A percentile compares a stretch with the other conserved stretches of the same genome.
Conservation (phyloP, 2,113 vertebrate genomes). For the Podocnemis expansa region DNA sequence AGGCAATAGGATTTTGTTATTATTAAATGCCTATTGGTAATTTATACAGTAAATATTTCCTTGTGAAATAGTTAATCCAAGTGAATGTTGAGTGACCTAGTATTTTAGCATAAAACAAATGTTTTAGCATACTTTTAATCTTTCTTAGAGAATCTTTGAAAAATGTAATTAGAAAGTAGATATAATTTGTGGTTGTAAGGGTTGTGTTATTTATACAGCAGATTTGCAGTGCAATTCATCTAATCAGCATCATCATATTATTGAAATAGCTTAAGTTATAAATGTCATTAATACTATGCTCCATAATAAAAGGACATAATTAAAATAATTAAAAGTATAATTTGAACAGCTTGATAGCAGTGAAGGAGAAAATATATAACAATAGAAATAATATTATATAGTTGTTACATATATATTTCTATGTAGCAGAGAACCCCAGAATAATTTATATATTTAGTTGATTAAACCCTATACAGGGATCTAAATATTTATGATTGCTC, state of each 20-base stretch:
- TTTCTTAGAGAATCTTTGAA: neutral
- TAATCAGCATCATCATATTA: slow-evolving; percentile 42
- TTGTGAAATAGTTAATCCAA: neutral
- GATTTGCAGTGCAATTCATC: slow-evolving; percentile 36
- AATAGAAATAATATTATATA: neutral
- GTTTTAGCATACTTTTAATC: neutral
- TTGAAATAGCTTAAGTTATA: slow-evolving; percentile 48
- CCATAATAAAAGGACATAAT: slow-evolving; percentile 43
- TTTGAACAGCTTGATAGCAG: slow-evolving; percentile 20
- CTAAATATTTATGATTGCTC: slow-evolving; percentile 41
- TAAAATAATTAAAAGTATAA: slow-evolving; percentile 42
- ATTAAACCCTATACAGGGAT: slow-evolving; percentile 4
- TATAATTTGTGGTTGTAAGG: neutral
- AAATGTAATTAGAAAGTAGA: slow-evolving; percentile 4
- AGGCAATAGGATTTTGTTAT: neutral
- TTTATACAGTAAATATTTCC: neutral
- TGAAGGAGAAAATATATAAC: slow-evolving; percentile 15
- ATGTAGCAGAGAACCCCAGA: neutral
- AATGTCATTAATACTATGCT: slow-evolving; percentile 50
- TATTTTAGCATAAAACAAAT: neutral
- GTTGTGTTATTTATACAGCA: slow-evolving; percentile 1
- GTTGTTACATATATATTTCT: neutral
- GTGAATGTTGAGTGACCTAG: neutral
- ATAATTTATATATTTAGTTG: slow-evolving; percentile 1
- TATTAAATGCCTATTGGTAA: neutral